Conservation (phyloP, 2,888 invertebrate species). For the Halocaridina rubra region DNA sequence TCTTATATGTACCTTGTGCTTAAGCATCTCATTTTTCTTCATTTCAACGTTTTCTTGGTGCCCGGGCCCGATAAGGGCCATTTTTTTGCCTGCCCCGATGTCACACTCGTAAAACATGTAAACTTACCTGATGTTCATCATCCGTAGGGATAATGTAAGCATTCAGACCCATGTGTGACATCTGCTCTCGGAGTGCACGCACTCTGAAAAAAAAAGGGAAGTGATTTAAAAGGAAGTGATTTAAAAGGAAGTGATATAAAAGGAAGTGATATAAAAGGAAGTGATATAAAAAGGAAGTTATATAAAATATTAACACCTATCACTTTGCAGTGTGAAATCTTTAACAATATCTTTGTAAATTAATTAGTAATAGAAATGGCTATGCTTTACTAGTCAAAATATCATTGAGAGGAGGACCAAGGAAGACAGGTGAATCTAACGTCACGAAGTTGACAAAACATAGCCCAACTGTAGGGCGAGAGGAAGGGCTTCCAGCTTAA, state of each 20-base stretch:
- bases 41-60: no score
- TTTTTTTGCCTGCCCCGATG: no score
- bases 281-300: not conserved
- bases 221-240: not conserved
- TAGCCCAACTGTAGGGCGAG: no score
- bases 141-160: constrained; percentile 41
- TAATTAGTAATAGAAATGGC: not conserved
- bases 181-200: not conserved
- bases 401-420: no score
- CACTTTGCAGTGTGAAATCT: not conserved
- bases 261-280: not conserved
- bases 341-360: not conserved
- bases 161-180: constrained; percentile 3
- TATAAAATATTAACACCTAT: not conserved
- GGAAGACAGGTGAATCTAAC: not conserved
- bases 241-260: not conserved
- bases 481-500: no score
- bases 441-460: no score
- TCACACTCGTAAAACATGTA: no score
- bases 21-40: no score
- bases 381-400: no score
- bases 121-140: constrained; percentile 43
- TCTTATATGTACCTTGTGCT: no score
- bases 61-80: no score
- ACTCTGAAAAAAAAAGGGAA: not conserved